Conservation (phyloP, 2,797 vertebrate genomes). For the Gadopsis marmoratus region DNA sequence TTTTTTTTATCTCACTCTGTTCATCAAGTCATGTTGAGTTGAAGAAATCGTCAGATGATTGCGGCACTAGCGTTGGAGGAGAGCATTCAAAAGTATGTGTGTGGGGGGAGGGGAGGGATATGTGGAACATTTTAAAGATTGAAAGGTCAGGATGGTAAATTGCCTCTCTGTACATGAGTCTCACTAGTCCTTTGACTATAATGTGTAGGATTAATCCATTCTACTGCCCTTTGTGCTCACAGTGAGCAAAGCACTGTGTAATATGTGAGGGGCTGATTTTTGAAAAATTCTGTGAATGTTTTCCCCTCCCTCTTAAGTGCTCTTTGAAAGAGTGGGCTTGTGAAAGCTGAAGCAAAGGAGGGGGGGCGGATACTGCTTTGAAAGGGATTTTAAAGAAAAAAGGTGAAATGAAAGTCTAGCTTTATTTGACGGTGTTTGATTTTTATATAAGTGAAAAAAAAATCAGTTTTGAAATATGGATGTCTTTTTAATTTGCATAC, state of each 20-base stretch:
- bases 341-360: constrained; percentile 60
- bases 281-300: constrained; percentile 60
- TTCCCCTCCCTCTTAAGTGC: constrained; percentile 61
- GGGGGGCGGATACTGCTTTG: constrained; percentile 53
- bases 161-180: constrained; percentile 81
- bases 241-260: constrained; percentile 69
- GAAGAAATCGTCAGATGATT: constrained; percentile 70
- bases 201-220: constrained; percentile 82
- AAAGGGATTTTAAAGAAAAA: constrained; percentile 47
- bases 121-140: constrained; percentile 77
- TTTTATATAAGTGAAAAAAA: constrained; percentile 22
- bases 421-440: constrained; percentile 51
- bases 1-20: constrained; percentile 62
- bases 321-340: constrained; percentile 66
- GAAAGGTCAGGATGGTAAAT: constrained; percentile 85
- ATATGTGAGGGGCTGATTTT: constrained; percentile 71
- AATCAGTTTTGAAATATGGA: constrained; percentile 32
- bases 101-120: constrained; percentile 44
- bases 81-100: constrained; percentile 67
- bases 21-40: constrained; percentile 68
- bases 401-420: constrained; percentile 38
- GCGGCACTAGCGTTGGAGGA: constrained; percentile 59
- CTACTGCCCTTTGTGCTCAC: constrained; percentile 78
- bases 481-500: constrained; percentile 30
- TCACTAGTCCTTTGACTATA: constrained; percentile 81